phyloP scores from a whole-genome alignment of 2,113 vertebrate species.

The Neomonachus schauinslandi region DNA sequence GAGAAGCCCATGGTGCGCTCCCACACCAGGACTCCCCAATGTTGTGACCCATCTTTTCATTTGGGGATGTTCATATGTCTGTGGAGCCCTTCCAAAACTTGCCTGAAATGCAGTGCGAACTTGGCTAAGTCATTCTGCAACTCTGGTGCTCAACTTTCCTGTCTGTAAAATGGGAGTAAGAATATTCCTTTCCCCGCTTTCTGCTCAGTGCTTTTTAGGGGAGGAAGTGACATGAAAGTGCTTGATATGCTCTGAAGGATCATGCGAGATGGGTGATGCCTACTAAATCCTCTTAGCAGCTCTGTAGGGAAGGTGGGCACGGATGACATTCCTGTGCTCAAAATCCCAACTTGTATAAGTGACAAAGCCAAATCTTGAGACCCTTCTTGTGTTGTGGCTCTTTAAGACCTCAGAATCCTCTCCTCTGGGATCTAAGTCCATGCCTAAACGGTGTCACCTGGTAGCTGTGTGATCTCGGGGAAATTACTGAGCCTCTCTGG shows the following conservation, averaged over 20 bases:
- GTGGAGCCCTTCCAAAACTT: slow-evolving; percentile 2
- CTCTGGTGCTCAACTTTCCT: neutral
- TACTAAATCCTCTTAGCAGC: neutral
- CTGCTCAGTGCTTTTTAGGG: neutral
- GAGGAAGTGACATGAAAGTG: neutral
- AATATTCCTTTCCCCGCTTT: neutral
- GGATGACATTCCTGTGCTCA: neutral
- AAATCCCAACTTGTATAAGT: neutral
- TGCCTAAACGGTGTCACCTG: neutral
- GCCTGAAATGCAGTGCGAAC: neutral
- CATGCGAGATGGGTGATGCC: neutral
- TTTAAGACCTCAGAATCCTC: neutral
- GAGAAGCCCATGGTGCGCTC: neutral
- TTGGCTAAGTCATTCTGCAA: neutral
- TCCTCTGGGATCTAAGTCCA: neutral
- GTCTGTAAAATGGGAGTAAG: neutral
- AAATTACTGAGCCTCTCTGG: neutral
- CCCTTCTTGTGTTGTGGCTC: neutral
- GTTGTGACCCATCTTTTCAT: neutral
- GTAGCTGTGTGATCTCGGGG: neutral
- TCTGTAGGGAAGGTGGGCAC: neutral
- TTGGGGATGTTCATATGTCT: neutral
- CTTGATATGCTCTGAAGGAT: neutral
- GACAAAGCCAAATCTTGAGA: neutral
- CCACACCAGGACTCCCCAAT: neutral